Evolutionary conservation across 2,113 vertebrate species (phyloP), one percentile per base, ranked within the genome.

Genomic region (Camelus dromedarius): DNA sequence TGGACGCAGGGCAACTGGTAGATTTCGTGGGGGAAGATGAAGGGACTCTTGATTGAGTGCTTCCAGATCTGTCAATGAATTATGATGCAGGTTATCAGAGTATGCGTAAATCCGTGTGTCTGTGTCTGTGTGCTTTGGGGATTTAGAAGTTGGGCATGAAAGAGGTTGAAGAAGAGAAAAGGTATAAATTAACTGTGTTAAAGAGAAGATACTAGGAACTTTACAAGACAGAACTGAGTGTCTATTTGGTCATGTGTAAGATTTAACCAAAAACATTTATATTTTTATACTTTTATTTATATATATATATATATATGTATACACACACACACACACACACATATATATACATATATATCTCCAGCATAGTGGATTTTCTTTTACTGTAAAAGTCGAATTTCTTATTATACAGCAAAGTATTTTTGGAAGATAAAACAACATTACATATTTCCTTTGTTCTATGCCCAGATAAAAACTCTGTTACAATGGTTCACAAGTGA

Each of bases 401-500:
- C n/a, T 48, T 93, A 81, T 80, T 93, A 85, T 35, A 50, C 0
- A 83, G 6, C 28, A 85, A 93, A 70, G 15, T 93, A 85, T 35
- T 79, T 81, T 73, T 83, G 7, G 30, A 96, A 58, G 11, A 83
- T 52, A 83, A 93, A 95, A 80, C 28, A 89, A 38, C 8, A 82
- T 82, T 35, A 56, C n/a, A 90, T 60, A 92, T 58, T 93, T 89
- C 76, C 18, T 89, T 86, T 96, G 30, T 35, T 76, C 11, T 67
- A 87, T 86, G 1, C 2, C 12, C 26, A 96, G 95, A 86, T 20
- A 72, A 8, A 91, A 94, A 93, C 4, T 38, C 19, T 48, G 5
- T 64, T 79, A 79, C 16, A 87, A 84, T 67, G 38, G 26, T 54
- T 96, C 54, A 96, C 24, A 91, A 96, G 84, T 95, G 35, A 92